Percentiles rank a stretch among this genome's conserved stretches.
Conservation (phyloP, 1,140 invertebrate genomes). For the Acyrthosiphon pisum region DNA sequence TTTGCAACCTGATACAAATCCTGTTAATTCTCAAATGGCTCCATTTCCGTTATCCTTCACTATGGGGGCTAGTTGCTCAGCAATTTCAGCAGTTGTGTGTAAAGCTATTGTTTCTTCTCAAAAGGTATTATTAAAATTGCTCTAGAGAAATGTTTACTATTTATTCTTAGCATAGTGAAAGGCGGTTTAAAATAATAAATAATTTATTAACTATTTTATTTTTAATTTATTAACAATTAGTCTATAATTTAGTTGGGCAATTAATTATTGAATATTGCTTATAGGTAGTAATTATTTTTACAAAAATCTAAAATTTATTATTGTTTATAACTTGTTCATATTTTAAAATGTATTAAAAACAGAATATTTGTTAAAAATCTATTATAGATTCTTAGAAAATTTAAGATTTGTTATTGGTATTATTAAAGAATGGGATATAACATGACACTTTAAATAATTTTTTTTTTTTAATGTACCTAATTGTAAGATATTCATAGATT, state of each 20-base stretch:
- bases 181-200: not conserved
- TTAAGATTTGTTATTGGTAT: not conserved
- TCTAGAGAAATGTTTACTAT: not conserved
- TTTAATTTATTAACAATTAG: not conserved
- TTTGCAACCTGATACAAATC: not conserved
- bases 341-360: not conserved
- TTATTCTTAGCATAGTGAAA: not conserved
- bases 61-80: slow-evolving; percentile 76
- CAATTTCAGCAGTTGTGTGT: slow-evolving; percentile 91
- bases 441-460: not conserved
- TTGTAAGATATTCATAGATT: no score
- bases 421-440: not conserved
- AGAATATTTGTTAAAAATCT: not conserved
- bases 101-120: slow-evolving; percentile 96
- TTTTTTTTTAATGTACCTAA: not conserved
- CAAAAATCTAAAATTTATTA: not conserved
- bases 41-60: not conserved
- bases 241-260: not conserved
- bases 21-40: not conserved
- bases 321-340: not conserved
- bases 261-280: not conserved
- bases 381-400: not conserved
- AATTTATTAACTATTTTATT: not conserved
- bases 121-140: slow-evolving; percentile 68
- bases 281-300: not conserved